Percentiles rank a stretch among this genome's conserved stretches.
phyloP scores from a whole-genome alignment of 2,888 invertebrate species.

The Acheta domesticus region DNA sequence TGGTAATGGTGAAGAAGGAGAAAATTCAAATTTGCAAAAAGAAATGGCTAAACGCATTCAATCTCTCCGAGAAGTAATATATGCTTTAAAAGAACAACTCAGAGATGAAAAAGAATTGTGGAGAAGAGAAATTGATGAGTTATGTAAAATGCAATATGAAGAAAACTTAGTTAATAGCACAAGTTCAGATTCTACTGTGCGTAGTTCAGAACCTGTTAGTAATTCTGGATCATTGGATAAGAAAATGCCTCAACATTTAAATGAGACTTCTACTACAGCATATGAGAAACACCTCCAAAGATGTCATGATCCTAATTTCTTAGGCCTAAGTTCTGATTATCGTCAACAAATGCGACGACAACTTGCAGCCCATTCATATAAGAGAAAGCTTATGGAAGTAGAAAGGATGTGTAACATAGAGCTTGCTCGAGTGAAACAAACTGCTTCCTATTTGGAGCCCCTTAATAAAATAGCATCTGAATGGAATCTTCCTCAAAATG shows the following conservation, averaged over 20 bases:
- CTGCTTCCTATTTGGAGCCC: constrained; percentile 46
- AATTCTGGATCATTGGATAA: neutral
- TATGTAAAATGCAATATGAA: constrained; percentile 37
- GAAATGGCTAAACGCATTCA: neutral
- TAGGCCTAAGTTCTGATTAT: constrained; percentile 43
- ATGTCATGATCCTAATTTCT: constrained; percentile 44
- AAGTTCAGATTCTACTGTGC: neutral
- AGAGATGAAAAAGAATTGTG: constrained; percentile 44
- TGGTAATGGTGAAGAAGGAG: neutral
- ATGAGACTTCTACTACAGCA: constrained; percentile 38
- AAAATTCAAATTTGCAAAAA: neutral
- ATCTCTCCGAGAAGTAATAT: constrained; percentile 43
- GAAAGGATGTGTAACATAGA: constrained; percentile 50
- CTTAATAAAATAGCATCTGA: constrained; percentile 46
- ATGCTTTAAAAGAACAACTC: constrained; percentile 42
- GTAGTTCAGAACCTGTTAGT: neutral
- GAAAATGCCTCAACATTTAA: neutral
- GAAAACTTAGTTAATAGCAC: neutral
- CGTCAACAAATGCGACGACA: constrained; percentile 44
- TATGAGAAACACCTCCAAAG: constrained; percentile 44
- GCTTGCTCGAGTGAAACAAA: constrained; percentile 46
- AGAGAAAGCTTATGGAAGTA: constrained; percentile 46
- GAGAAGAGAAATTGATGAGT: constrained; percentile 45
- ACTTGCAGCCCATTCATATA: constrained; percentile 46
- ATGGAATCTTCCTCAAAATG: constrained; percentile 41